A percentile compares a stretch with the other conserved stretches of the same genome.
Conservation (phyloP, 2,113 vertebrate species). For the Kryptolebias marmoratus region DNA sequence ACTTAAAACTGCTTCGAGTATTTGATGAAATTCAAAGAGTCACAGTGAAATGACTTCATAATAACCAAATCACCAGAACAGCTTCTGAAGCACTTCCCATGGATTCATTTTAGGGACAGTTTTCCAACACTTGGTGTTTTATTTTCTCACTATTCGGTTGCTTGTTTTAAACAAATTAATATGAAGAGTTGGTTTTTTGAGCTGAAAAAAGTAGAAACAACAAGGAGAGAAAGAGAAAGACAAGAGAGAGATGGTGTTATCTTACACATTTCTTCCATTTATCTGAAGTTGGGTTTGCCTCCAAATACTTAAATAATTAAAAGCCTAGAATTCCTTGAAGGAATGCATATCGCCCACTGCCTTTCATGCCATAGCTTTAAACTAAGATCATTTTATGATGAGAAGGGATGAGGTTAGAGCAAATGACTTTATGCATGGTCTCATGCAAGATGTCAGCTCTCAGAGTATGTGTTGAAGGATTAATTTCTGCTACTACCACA, state of each 20-base stretch:
- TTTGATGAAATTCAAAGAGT: conserved; percentile 16
- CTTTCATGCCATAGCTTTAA: conserved; percentile 22
- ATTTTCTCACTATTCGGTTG: conserved; percentile 68
- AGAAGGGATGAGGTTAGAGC: too few species aligned
- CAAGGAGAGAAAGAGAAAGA: conserved; percentile 8
- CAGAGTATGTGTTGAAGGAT: too few species aligned
- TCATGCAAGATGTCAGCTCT: too few species aligned
- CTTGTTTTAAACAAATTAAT: conserved; percentile 66
- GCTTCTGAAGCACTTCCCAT: conserved; percentile 26
- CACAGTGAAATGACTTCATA: conserved; percentile 13
- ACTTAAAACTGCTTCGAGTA: conserved; percentile 35
- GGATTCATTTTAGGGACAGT: conserved; percentile 11
- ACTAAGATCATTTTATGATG: background rate
- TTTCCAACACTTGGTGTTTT: conserved; percentile 61
- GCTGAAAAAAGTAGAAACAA: conserved; percentile 12
- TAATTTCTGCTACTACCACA: too few species aligned
- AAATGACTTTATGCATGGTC: too few species aligned
- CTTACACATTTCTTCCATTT: conserved; percentile 42
- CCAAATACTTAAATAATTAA: conserved; percentile 49
- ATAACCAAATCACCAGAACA: conserved; percentile 49
- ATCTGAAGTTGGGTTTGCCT: conserved; percentile 62
- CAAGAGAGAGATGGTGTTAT: conserved; percentile 36
- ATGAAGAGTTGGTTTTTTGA: conserved; percentile 49
- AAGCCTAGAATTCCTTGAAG: too few species aligned
- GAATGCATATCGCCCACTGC: too few species aligned